Evolutionary conservation across 1,140 invertebrate species (phyloP).

Genomic region (Doryteuthis pealeii): DNA sequence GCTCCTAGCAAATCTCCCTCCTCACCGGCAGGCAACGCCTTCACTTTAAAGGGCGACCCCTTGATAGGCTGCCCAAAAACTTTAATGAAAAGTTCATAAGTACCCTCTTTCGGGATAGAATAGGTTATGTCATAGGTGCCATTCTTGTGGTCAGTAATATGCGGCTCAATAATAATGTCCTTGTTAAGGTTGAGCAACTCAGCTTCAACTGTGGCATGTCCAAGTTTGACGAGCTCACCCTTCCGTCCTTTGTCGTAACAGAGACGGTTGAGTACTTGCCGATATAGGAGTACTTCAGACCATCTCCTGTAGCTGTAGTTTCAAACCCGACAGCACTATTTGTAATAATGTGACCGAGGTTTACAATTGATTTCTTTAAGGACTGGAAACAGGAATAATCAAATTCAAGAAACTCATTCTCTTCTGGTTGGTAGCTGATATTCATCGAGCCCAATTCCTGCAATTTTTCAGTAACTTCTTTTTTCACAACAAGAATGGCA

Average conservation of each 20-base stretch:
- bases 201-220: conserved; percentile 43
- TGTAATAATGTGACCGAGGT: conserved; percentile 56
- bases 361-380: conserved; percentile 51
- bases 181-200: conserved; percentile 36
- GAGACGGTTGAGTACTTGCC: conserved; percentile 54
- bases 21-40: conserved; percentile 35
- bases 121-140: conserved; percentile 63
- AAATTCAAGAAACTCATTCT: conserved; percentile 60
- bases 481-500: conserved; percentile 64
- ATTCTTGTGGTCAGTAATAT: conserved; percentile 61
- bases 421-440: conserved; percentile 59
- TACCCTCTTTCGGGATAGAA: conserved; percentile 56
- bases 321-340: conserved; percentile 61
- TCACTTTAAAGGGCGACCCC: conserved; percentile 62
- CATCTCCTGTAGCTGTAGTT: conserved; percentile 61
- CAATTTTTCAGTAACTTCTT: conserved; percentile 64
- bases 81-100: conserved; percentile 58
- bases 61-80: conserved; percentile 62
- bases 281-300: conserved; percentile 54
- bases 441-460: conserved; percentile 59
- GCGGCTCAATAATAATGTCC: conserved; percentile 42
- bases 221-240: conserved; percentile 57
- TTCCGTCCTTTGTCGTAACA: conserved; percentile 60
- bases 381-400: conserved; percentile 50
- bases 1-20: conserved; percentile 31